Percentiles rank a stretch among this genome's conserved stretches.
Conservation (phyloP, 1,140 invertebrate genomes). For the Drosophila lowei region DNA sequence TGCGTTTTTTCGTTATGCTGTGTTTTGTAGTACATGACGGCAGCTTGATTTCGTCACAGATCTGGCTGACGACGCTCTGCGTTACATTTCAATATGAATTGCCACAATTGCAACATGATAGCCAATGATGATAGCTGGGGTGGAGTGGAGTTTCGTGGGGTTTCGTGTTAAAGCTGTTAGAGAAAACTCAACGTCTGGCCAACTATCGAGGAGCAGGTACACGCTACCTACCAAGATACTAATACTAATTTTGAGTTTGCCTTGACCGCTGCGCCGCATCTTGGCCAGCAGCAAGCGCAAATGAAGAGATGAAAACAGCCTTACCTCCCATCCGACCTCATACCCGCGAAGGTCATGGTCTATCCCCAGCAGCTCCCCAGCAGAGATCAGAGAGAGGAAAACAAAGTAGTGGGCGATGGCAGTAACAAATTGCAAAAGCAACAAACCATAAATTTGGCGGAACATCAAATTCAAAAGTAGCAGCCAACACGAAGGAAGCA, state of each 20-base stretch:
- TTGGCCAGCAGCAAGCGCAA: background rate
- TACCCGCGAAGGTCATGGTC: slow-evolving; percentile 35
- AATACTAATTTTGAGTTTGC: slow-evolving; percentile 13
- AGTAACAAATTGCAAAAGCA: slow-evolving; percentile 33
- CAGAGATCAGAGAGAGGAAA: slow-evolving; percentile 12
- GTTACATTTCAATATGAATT: slow-evolving; percentile 15
- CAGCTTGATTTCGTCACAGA: slow-evolving; percentile 27
- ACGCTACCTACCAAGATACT: slow-evolving; percentile 1
- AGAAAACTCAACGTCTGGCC: too few species aligned
- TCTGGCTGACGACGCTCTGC: background rate
- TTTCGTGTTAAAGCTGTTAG: too few species aligned
- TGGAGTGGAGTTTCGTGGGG: too few species aligned
- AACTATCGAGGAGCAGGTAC: too few species aligned
- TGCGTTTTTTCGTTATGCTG: background rate
- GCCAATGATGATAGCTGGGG: background rate
- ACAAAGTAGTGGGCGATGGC: slow-evolving; percentile 19
- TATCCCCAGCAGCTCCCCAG: background rate
- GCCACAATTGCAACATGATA: background rate
- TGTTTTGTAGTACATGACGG: slow-evolving; percentile 17
- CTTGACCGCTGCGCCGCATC: slow-evolving; percentile 27
- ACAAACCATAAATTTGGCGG: slow-evolving; percentile 42
- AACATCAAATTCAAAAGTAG: slow-evolving; percentile 23
- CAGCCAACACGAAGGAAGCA: slow-evolving; percentile 30
- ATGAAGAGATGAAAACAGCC: slow-evolving; percentile 2
- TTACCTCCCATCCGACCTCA: background rate